Evolutionary conservation across 1,140 invertebrate species (phyloP).

Genomic region (Goniozus legneri): DNA sequence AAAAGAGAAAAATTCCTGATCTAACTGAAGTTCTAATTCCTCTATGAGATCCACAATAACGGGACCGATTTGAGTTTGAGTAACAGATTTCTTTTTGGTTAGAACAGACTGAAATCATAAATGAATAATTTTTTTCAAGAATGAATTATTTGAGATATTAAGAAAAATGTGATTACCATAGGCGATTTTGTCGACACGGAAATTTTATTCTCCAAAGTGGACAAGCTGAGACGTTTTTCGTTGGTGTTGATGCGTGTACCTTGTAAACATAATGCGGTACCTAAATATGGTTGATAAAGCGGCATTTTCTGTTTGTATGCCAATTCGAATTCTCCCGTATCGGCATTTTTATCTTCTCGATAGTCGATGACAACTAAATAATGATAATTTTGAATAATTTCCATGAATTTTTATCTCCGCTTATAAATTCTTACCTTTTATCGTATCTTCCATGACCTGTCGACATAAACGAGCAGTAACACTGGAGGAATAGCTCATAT

Average conservation of each 20-base stretch:
- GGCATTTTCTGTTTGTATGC: slow-evolving; percentile 72
- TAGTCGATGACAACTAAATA: slow-evolving; percentile 89
- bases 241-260: slow-evolving; percentile 55
- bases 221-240: slow-evolving; percentile 28
- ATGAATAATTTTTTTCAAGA: slow-evolving; percentile 2
- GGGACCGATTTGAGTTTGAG: slow-evolving; percentile 51
- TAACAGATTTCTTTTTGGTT: slow-evolving; percentile 19
- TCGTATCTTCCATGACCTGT: slow-evolving; percentile 84
- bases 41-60: slow-evolving; percentile 58
- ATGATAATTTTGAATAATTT: no score
- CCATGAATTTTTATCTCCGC: no score
- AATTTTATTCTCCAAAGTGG: no score
- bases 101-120: neutral
- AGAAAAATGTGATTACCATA: slow-evolving; percentile 17
- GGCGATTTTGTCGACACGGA: slow-evolving; percentile 29
- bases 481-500: slow-evolving; percentile 82
- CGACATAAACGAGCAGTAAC: slow-evolving; percentile 84
- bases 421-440: slow-evolving; percentile 75
- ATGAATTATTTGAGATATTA: neutral
- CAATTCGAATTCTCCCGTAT: slow-evolving; percentile 83
- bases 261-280: slow-evolving; percentile 71
- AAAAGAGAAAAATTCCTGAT: slow-evolving; percentile 42
- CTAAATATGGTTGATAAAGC: slow-evolving; percentile 79
- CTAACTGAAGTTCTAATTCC: slow-evolving; percentile 50
- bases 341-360: slow-evolving; percentile 70